Evolutionary conservation across 2,797 vertebrate genomes (phyloP).

Genomic region (Setipinna tenuifilis): DNA sequence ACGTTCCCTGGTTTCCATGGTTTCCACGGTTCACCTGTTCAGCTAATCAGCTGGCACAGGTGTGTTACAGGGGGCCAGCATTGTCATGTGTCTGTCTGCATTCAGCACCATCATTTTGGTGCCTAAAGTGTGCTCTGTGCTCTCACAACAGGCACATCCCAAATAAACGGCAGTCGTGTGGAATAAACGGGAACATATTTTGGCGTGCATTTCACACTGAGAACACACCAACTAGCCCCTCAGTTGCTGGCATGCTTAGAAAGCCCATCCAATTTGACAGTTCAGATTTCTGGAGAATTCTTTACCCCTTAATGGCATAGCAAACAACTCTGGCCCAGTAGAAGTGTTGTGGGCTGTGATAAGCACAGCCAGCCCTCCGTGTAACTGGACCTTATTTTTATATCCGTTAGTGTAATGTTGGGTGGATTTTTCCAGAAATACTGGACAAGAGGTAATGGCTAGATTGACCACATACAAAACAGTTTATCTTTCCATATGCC

Average conservation of each 20-base stretch:
- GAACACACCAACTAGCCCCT: neutral
- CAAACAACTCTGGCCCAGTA: neutral
- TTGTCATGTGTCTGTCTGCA: neutral
- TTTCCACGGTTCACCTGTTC: neutral
- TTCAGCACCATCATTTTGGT: neutral
- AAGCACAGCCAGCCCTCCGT: neutral
- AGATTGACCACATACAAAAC: neutral
- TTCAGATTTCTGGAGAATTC: slow-evolving; percentile 8
- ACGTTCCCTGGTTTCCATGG: neutral
- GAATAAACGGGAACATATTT: neutral
- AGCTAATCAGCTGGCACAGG: neutral
- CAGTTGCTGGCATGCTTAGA: neutral
- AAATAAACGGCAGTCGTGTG: neutral
- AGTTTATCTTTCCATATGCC: neutral
- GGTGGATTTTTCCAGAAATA: slow-evolving; percentile 32
- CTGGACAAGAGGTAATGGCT: neutral
- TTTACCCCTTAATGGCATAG: neutral
- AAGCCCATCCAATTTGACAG: neutral
- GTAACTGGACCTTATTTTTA: slow-evolving; percentile 12
- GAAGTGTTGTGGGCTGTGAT: neutral
- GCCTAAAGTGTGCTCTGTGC: neutral
- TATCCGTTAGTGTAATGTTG: neutral
- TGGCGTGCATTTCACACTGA: neutral
- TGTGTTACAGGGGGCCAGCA: neutral
- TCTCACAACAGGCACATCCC: neutral